Conservation (phyloP, 2,888 invertebrate species). For the Eristalis intricaria region DNA sequence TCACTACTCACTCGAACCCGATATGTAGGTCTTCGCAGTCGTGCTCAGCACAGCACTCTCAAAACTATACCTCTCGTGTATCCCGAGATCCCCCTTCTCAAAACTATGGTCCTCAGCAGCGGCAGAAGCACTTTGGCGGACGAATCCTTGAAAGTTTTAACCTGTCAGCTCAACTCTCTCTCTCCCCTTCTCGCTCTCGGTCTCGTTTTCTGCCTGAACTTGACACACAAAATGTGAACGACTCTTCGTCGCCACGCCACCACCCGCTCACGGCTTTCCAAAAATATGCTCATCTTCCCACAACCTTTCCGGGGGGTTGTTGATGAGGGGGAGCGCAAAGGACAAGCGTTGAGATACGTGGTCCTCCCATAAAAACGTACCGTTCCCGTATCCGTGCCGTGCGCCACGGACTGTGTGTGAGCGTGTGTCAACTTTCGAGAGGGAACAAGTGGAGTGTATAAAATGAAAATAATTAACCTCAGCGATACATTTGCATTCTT, state of each 20-base stretch:
- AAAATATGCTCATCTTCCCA: background rate
- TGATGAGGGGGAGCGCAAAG: background rate
- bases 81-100: background rate
- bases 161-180: background rate
- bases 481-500: slow-evolving; percentile 13
- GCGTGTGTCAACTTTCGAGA: background rate
- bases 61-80: no score
- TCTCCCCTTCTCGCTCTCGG: background rate
- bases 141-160: background rate
- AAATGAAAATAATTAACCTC: slow-evolving; percentile 41
- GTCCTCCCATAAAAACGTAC: background rate
- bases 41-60: no score
- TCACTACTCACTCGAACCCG: background rate
- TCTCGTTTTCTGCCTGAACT: background rate
- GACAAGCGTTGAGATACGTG: background rate
- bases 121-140: background rate
- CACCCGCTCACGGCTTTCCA: background rate
- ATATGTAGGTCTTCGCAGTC: background rate
- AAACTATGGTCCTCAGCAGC: background rate
- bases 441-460: background rate
- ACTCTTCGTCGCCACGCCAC: background rate
- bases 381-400: background rate
- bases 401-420: background rate
- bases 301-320: background rate
- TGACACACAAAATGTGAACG: background rate